These are phyloP conservation scores for Sterna hirundo DNA, from an alignment of 2,113 vertebrate species.

Conservation along the genomic window DNA sequence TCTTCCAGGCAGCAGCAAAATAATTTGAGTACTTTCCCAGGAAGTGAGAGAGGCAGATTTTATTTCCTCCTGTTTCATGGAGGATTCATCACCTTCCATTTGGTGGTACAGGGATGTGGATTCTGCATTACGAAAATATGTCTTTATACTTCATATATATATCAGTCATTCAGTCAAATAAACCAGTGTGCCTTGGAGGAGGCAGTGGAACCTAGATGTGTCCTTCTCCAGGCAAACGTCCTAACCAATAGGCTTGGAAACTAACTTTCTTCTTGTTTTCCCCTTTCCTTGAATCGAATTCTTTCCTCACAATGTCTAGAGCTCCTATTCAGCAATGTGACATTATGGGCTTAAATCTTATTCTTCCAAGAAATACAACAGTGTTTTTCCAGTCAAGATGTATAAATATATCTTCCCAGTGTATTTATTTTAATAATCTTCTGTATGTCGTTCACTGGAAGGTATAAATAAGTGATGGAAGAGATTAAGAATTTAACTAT, in stretches of 20 bases:
- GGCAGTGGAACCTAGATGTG: neutral
- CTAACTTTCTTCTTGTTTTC: neutral
- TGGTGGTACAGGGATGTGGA: neutral
- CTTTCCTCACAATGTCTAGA: neutral
- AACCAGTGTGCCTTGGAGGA: neutral
- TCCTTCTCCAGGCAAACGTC: neutral
- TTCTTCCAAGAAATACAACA: slow-evolving; percentile 8
- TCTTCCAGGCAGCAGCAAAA: neutral
- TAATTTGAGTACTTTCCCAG: neutral
- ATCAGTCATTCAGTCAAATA: neutral
- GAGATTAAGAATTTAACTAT: neutral
- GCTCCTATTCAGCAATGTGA: neutral
- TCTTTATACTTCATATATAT: neutral
- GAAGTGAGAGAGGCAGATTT: neutral
- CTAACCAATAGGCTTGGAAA: neutral
- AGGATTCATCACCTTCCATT: neutral
- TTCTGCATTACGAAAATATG: neutral
- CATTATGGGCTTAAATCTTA: neutral
- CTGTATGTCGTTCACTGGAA: neutral
- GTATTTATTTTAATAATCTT: slow-evolving; percentile 27
- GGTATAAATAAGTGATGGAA: slow-evolving; percentile 11
- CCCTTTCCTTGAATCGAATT: neutral
- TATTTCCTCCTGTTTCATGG: neutral
- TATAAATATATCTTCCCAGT: neutral
- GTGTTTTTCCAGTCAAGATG: neutral